Evolutionary conservation across 2,113 vertebrate genomes (phyloP), one percentile per base, ranked within the genome.

Genomic region (Clarias gariepinus): DNA sequence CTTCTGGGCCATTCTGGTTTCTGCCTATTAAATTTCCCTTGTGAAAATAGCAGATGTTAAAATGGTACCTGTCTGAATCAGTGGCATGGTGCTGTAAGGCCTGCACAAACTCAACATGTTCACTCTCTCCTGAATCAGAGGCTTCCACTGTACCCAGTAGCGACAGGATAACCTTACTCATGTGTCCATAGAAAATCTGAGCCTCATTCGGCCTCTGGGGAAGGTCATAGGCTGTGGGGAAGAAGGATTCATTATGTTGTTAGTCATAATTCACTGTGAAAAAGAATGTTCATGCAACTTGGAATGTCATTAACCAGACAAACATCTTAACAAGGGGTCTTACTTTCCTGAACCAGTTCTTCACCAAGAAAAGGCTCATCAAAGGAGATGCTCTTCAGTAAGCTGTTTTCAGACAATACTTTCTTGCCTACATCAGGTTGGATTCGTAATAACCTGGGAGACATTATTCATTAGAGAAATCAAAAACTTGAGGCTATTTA

Each of bases 281-380:
- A 30, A 53, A 76, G 19, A 13, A 52, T 18, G 9, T 52, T 41
- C 19, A 76, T 33, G 3, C 23, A 64, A 12, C 60, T 52, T 30
- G 25, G 15, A 30, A 60, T 18, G 52, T 79, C 2, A 47, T 60
- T 84, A n/a, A 18, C 12, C 10, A 33, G 25, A 36, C 33, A 36
- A 36, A 36, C 33, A 1, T 36, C 33, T 36, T n/a, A n/a, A n/a
- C n/a, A n/a, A n/a, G 8, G 33, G 0, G 3, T 4, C 41, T 63
- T 21, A 71, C 88, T 91, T 91, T 99, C 98, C 81, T 94, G 93
- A 76, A 96, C 91, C 13, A 92, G 87, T 30, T 97, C 95, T 82
- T 99, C 98, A 79, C 97, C 95, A 76, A 94, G 91, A 93, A 99
- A 99, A 86, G 91, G 93, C 91, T 97, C 96, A 88, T 95, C 93